phyloP scores from a whole-genome alignment of 1,140 invertebrate species.

The Drosophila mauritiana region DNA sequence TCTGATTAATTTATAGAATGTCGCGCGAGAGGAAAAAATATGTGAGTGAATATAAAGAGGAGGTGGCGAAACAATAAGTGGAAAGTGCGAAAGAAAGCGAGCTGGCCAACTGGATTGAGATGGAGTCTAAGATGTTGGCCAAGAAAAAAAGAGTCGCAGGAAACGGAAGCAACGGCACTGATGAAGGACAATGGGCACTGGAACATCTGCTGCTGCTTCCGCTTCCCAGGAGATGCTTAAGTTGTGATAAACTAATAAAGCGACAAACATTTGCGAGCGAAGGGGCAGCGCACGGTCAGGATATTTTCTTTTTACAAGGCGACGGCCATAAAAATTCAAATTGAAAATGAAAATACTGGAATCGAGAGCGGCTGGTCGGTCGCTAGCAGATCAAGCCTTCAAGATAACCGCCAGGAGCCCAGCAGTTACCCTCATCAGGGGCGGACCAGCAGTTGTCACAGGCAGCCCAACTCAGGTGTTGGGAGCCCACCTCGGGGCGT shows the following conservation, averaged over 20 bases:
- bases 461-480: conserved; percentile 58
- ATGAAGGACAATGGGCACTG: conserved; percentile 42
- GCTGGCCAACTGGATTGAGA: conserved; percentile 9
- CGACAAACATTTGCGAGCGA: conserved; percentile 64
- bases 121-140: neutral
- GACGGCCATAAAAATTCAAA: conserved; percentile 73
- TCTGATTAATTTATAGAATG: conserved; percentile 81
- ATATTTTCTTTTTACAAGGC: conserved; percentile 79
- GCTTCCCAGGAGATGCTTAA: conserved; percentile 59
- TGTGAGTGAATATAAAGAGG: conserved; percentile 33
- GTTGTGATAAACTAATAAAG: conserved; percentile 80
- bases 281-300: conserved; percentile 26
- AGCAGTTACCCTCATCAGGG: conserved; percentile 64
- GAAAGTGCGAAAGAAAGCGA: conserved; percentile 54
- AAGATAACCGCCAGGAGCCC: conserved; percentile 42
- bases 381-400: conserved; percentile 44
- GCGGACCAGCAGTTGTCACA: conserved; percentile 49
- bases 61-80: conserved; percentile 61
- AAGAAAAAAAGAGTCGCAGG: too few relatives aligned
- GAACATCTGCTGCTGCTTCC: conserved; percentile 60
- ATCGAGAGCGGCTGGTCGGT: conserved; percentile 55
- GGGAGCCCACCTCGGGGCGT: conserved; percentile 55
- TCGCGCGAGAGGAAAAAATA: conserved; percentile 54
- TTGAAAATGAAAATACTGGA: conserved; percentile 71
- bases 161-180: conserved; percentile 26